Base-by-base conservation (phyloP, 2,113 vertebrate species). In the Spea bombifrons region DNA sequence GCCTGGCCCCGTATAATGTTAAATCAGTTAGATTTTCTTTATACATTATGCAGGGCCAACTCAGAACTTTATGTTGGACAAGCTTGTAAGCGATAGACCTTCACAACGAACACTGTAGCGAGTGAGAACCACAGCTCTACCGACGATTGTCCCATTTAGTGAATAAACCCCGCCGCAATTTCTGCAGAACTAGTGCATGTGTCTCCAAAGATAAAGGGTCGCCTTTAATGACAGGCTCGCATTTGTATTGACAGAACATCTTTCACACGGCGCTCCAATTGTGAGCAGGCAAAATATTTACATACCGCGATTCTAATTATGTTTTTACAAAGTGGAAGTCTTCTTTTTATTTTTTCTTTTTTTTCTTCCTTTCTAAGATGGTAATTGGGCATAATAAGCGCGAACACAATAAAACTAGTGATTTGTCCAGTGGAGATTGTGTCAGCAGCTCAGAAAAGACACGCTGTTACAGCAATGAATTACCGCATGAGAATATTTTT, bases 381-480 rank as follows among this genome's bases (percentile, higher is more conserved):
- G 73, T 79, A 79, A 79, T 79, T 73, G 77, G 57, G 52, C 13
- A 57, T 73, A 79, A 73, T 73, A 66, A 57, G 77, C 64, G 48
- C 70, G 7, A 72, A n/a, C 50, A 79, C 77, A 73, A 73, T 73
- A 48, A 45, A 79, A 73, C 49, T 15, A 73, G 70, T 79, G 70
- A 73, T 79, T 79, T 79, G 77, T 73, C 77, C 70, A 73, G 69
- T 79, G 70, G 77, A n/a, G 70, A 79, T 79, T 71, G 73, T 79
- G 69, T 79, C 70, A 78, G 76, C 76, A 48, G 77, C 70, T 46
- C 53, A 73, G 48, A 45, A 72, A 50, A 66, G 70, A 57, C 70
- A 5, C 66, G 70, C 69, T 79, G 70, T 73, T 79, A 15, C 8
- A 73, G 68, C 49, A 52, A 72, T 73, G 69, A 12, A 15, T 73